These are phyloP conservation scores for Drosophila obscura DNA, from an alignment of 1,140 invertebrate genomes.

Conservation along the genomic window DNA sequence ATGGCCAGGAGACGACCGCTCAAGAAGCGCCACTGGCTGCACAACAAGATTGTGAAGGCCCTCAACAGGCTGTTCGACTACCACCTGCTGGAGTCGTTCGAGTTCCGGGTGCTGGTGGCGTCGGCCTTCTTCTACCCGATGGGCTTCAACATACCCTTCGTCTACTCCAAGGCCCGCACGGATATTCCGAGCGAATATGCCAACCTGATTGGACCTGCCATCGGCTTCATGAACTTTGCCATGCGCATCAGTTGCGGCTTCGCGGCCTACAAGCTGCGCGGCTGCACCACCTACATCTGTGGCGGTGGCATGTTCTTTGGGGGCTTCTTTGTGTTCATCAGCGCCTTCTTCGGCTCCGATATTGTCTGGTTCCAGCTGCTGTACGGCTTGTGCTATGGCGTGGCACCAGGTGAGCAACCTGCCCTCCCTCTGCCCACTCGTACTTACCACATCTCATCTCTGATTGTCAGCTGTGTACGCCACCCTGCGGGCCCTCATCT, in stretches of 20 bases:
- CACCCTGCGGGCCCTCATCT: constrained; percentile 70
- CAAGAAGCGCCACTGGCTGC: constrained; percentile 9
- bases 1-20: not conserved
- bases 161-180: constrained; percentile 58
- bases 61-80: constrained; percentile 64
- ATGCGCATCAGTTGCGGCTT: constrained; percentile 59
- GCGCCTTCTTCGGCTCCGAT: constrained; percentile 67
- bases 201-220: constrained; percentile 55
- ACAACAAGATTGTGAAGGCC: constrained; percentile 25
- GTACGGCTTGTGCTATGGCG: constrained; percentile 92
- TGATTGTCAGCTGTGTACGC: constrained; percentile 60
- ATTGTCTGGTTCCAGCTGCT: constrained; percentile 87
- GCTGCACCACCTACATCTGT: constrained; percentile 58
- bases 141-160: constrained; percentile 78
- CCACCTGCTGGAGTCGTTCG: constrained; percentile 51
- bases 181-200: constrained; percentile 42
- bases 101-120: constrained; percentile 61
- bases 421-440: not conserved
- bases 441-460: not conserved
- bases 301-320: constrained; percentile 68
- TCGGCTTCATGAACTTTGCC: constrained; percentile 60
- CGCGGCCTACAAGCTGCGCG: constrained; percentile 52
- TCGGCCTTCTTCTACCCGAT: constrained; percentile 70
- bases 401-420: constrained; percentile 87
- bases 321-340: constrained; percentile 48